Evolutionary conservation across 2,113 vertebrate genomes (phyloP).

Genomic region (Phylloscopus whistleri): DNA sequence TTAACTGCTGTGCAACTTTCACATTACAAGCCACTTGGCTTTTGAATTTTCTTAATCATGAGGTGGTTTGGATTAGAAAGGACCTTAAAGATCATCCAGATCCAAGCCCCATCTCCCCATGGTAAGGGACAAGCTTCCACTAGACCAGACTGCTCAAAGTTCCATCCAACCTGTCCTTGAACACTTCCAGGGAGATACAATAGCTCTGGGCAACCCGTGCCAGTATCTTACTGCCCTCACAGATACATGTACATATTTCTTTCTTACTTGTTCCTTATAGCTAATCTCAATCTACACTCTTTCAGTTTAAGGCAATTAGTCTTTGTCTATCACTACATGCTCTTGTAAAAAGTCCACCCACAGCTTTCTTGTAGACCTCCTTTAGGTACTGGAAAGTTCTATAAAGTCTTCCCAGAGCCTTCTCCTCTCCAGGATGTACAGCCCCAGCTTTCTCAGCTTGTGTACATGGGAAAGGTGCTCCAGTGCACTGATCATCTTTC

Average conservation of each 20-base stretch:
- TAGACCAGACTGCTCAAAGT: not conserved
- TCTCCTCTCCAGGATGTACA: not conserved
- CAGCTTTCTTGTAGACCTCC: not conserved
- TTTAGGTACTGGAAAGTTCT: not conserved
- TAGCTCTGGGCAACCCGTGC: not conserved
- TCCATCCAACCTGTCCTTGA: not conserved
- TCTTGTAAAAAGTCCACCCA: not conserved
- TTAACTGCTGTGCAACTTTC: not conserved
- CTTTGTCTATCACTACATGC: not conserved
- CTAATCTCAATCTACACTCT: rapidly evolving
- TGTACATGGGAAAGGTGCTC: not conserved
- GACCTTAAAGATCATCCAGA: not conserved
- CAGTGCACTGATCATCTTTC: not conserved
- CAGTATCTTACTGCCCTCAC: not conserved
- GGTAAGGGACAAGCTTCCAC: not conserved
- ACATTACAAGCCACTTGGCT: not conserved
- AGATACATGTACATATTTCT: not conserved
- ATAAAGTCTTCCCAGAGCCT: not conserved
- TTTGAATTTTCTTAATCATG: not conserved
- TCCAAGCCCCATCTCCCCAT: not conserved
- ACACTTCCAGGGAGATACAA: not conserved
- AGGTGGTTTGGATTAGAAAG: not conserved
- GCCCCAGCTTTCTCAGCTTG: not conserved
- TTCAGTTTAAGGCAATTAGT: not conserved
- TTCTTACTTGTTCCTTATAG: not conserved